phyloP scores from a whole-genome alignment of 1,140 invertebrate species.

The Sarcophaga peregrina region DNA sequence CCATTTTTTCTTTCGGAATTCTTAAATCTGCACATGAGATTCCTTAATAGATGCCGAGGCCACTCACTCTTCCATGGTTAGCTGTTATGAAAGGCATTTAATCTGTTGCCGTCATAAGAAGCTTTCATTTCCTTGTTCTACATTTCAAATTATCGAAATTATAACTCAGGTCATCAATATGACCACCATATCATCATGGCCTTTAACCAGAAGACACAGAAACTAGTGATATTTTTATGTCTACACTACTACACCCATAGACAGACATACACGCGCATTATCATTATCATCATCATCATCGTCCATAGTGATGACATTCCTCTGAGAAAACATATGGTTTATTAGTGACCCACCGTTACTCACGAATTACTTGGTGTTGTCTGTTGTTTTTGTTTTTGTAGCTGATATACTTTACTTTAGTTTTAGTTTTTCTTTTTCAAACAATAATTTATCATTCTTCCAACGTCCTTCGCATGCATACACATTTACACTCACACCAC shows the following conservation, averaged over 20 bases:
- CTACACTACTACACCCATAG: background rate
- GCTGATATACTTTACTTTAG: background rate
- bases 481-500: background rate
- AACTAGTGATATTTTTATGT: slow-evolving; percentile 6
- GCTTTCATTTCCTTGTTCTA: background rate
- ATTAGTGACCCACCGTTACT: slow-evolving; percentile 6
- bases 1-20: too few species aligned
- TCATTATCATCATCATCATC: background rate
- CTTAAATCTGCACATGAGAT: too few species aligned
- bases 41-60: too few species aligned
- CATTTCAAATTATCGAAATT: background rate
- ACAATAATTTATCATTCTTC: slow-evolving; percentile 36
- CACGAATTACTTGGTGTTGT: background rate
- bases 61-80: background rate
- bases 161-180: background rate
- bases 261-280: background rate
- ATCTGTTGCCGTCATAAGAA: background rate
- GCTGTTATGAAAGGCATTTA: background rate
- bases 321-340: slow-evolving; percentile 14
- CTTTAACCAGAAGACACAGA: background rate
- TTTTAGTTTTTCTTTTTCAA: too few species aligned
- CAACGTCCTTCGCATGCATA: slow-evolving; percentile 30
- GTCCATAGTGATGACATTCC: background rate
- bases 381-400: background rate
- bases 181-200: background rate